Conservation (phyloP, 2,888 invertebrate genomes). For the Strigamia maritima region DNA sequence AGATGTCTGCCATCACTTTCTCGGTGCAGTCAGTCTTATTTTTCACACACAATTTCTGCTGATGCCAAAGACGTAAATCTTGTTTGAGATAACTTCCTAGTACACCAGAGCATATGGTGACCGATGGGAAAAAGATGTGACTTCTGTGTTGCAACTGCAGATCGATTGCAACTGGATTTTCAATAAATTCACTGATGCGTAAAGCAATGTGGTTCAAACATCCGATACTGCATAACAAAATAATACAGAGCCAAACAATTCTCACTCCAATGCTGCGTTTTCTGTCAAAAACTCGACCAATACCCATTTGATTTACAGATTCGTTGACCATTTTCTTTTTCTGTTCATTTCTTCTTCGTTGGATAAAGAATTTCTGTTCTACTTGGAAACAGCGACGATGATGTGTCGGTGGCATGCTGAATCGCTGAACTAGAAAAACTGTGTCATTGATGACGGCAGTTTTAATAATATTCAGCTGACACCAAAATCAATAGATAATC, state of each 20-base stretch:
- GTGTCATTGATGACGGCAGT: background rate
- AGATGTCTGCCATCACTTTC: background rate
- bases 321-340: background rate
- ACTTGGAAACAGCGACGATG: too few species aligned
- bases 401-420: background rate
- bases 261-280: background rate
- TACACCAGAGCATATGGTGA: background rate
- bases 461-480: too few species aligned
- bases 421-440: background rate
- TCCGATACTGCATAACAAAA: background rate
- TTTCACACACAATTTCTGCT: background rate
- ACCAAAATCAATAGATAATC: too few species aligned
- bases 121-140: background rate
- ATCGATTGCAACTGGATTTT: background rate
- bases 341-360: background rate
- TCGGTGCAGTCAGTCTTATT: background rate
- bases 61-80: background rate
- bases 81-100: background rate
- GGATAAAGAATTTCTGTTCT: background rate
- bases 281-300: background rate
- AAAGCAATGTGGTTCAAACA: background rate
- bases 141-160: background rate
- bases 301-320: background rate
- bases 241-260: background rate
- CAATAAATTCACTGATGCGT: background rate